These are phyloP conservation scores for Drosophila saltans DNA, from an alignment of 1,140 invertebrate genomes.

Conservation along the genomic window DNA sequence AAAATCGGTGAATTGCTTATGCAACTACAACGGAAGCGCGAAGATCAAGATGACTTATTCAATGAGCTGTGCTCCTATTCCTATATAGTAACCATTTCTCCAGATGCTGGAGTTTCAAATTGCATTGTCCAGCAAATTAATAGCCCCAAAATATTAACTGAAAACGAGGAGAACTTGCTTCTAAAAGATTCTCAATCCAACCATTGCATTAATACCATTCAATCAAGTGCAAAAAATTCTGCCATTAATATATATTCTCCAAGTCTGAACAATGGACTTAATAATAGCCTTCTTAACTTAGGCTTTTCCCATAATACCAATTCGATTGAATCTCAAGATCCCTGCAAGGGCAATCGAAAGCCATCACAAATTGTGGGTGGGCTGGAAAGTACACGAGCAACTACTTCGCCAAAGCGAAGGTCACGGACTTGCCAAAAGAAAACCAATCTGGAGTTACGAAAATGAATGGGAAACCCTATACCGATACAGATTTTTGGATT, in stretches of 20 bases:
- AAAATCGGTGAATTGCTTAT: slow-evolving; percentile 43
- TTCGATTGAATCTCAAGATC: no score
- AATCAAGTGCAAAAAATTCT: no score
- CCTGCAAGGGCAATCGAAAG: no score
- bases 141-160: background rate
- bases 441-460: no score
- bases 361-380: no score
- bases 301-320: no score
- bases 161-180: background rate
- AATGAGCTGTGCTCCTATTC: background rate
- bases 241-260: background rate
- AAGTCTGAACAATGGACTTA: background rate
- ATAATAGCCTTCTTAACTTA: no score
- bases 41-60: background rate
- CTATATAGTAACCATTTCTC: slow-evolving; percentile 46
- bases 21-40: slow-evolving; percentile 15
- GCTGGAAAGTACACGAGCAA: no score
- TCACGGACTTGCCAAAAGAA: no score
- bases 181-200: background rate
- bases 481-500: no score
- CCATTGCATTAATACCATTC: background rate
- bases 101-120: background rate
- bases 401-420: no score
- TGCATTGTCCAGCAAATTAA: slow-evolving; percentile 18
- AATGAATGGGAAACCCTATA: no score